phyloP scores from a whole-genome alignment of 1,140 invertebrate genomes.

The Laupala kohalensis region DNA sequence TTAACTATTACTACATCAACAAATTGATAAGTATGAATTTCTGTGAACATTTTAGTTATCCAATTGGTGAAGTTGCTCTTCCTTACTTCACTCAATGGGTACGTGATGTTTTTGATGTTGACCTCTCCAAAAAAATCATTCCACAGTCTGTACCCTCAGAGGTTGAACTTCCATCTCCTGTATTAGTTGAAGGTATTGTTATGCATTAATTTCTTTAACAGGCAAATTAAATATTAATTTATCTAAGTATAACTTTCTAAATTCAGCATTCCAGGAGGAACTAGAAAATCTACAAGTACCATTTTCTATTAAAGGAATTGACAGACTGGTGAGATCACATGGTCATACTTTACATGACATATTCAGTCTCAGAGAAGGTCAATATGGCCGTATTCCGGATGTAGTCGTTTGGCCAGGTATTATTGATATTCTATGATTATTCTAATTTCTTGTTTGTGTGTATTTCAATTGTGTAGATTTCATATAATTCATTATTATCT shows the following conservation, averaged over 20 bases:
- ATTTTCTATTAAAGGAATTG: slow-evolving; percentile 50
- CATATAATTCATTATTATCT: too few relatives aligned
- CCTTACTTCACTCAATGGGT: slow-evolving; percentile 77
- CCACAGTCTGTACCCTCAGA: slow-evolving; percentile 33
- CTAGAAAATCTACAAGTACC: slow-evolving; percentile 47
- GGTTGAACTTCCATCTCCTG: slow-evolving; percentile 38
- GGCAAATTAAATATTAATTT: background rate
- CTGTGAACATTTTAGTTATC: slow-evolving; percentile 46
- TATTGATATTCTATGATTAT: too few relatives aligned
- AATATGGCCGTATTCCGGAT: slow-evolving; percentile 78
- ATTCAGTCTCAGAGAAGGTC: slow-evolving; percentile 49
- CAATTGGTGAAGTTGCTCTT: slow-evolving; percentile 61
- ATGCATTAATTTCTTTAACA: background rate
- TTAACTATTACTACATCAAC: background rate
- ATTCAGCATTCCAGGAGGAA: slow-evolving; percentile 45
- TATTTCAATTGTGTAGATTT: too few relatives aligned
- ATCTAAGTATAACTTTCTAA: slow-evolving; percentile 15
- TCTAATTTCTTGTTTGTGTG: too few relatives aligned
- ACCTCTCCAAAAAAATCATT: slow-evolving; percentile 27
- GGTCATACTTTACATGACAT: slow-evolving; percentile 92
- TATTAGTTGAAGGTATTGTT: slow-evolving; percentile 23
- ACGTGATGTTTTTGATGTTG: slow-evolving; percentile 52
- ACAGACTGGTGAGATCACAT: slow-evolving; percentile 81
- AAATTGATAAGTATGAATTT: background rate
- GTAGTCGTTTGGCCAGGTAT: slow-evolving; percentile 81